phyloP scores from a whole-genome alignment of 2,797 vertebrate genomes.

The Pseudochaenichthys georgianus region DNA sequence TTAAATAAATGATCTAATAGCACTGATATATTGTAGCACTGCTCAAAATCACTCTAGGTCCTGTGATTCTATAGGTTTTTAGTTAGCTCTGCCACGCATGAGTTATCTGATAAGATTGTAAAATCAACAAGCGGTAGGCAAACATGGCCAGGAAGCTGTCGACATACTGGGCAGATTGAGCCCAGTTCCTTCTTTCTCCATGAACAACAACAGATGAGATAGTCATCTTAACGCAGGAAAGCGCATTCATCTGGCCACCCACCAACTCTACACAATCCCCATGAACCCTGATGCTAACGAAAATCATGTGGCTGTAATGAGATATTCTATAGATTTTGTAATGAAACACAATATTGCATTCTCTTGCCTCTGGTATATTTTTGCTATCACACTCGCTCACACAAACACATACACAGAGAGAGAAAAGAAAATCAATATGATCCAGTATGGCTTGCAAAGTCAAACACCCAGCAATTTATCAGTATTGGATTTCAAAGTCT shows the following conservation, averaged over 20 bases:
- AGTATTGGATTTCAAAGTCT: constrained; percentile 80
- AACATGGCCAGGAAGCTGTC: constrained; percentile 54
- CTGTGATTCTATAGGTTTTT: constrained; percentile 3
- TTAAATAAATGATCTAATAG: background rate
- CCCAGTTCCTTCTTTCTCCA: constrained; percentile 59
- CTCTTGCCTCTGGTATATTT: constrained; percentile 51
- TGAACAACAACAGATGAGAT: constrained; percentile 73
- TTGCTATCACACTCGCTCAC: constrained; percentile 60
- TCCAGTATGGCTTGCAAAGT: constrained; percentile 75
- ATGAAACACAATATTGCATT: constrained; percentile 80
- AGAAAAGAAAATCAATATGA: constrained; percentile 78
- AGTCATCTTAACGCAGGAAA: constrained; percentile 69
- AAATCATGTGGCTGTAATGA: constrained; percentile 80
- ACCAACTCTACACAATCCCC: constrained; percentile 52
- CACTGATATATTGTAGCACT: background rate
- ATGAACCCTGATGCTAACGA: constrained; percentile 67
- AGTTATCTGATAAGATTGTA: constrained; percentile 31
- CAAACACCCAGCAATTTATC: constrained; percentile 80
- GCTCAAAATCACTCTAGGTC: background rate
- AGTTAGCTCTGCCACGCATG: background rate
- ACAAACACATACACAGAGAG: constrained; percentile 48
- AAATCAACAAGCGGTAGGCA: constrained; percentile 23
- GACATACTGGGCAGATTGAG: constrained; percentile 51
- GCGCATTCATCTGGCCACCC: constrained; percentile 75
- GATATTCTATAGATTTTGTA: constrained; percentile 84